Evolutionary conservation across 2,113 vertebrate species (phyloP), one percentile per base, ranked within the genome.

Genomic region (Arvicanthis niloticus): DNA sequence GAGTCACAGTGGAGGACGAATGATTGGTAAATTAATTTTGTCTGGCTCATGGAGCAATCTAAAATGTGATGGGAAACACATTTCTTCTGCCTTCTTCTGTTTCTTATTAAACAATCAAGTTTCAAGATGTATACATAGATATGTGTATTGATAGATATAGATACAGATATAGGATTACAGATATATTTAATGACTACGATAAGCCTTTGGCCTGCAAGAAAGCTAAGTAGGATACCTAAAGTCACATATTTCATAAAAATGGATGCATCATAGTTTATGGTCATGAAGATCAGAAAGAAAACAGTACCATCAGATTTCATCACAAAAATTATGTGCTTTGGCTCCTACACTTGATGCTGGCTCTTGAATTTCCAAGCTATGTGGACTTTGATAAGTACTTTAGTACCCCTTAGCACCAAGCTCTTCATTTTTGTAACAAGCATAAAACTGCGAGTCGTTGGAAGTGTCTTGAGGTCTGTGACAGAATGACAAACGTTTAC

Each of bases 1-100:
- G 3, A 89, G 77, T 78, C 34, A 82, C 13, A 6, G 21, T 53
- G 56, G 42, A 94, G 34, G 76, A 76, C 56, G 82, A 95, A 56
- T 84, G 37, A 85, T 80, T 93, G 75, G 62, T 93, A 95, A 84
- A 76, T 96, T 92, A 91, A 95, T 88, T 88, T 94, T 82, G 56
- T 88, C 85, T 89, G 72, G 26, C 58, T 92, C 80, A 95, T 4
- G 68, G 70, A 95, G 53, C 42, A 96, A 60, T 31, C 40, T 91
- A 80, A 94, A 91, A 72, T 88, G 68, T 34, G 21, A 95, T 76
- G 22, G 34, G 88, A 95, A 96, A 84, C 68, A 95, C 2, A 85
- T 90, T 91, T 77, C 34, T 89, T 92, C 48, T 80, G 76, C 19
- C 31, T 91, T 87, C 77, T 72, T 37, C 45, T 82, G 31, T 88